phyloP scores from a whole-genome alignment of 2,888 invertebrate species.

The Drosophila differens region DNA sequence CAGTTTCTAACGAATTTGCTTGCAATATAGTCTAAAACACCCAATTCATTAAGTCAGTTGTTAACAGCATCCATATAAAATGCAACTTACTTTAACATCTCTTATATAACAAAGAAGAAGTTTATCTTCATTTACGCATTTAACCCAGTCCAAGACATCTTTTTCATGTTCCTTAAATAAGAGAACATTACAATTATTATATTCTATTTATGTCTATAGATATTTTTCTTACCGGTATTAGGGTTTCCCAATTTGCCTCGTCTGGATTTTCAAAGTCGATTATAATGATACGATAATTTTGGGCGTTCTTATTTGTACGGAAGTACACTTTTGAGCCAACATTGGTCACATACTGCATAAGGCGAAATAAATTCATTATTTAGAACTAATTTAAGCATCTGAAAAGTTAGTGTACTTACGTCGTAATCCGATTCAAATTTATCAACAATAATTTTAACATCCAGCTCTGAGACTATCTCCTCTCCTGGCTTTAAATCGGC shows the following conservation, averaged over 20 bases:
- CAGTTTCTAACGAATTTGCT: constrained; percentile 91
- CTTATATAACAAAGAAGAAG: constrained; percentile 95
- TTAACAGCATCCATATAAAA: too few species aligned
- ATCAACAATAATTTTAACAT: constrained; percentile 92
- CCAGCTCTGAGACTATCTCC: constrained; percentile 88
- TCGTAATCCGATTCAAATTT: constrained; percentile 97
- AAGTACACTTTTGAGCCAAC: constrained; percentile 93
- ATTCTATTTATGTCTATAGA: neutral
- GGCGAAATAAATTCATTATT: constrained; percentile 51
- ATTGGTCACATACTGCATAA: constrained; percentile 94
- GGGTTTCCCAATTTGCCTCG: constrained; percentile 92
- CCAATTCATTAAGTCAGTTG: neutral
- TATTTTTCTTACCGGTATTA: constrained; percentile 88
- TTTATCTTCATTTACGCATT: constrained; percentile 93
- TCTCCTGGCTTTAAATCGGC: constrained; percentile 90
- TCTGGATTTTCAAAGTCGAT: constrained; percentile 91
- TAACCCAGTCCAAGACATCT: constrained; percentile 96
- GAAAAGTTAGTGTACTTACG: constrained; percentile 86
- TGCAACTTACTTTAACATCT: constrained; percentile 94
- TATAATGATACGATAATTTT: constrained; percentile 94
- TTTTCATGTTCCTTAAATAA: constrained; percentile 89
- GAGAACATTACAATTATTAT: neutral
- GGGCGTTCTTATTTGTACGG: constrained; percentile 96
- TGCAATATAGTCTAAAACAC: constrained; percentile 91
- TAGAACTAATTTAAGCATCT: too few species aligned